These are phyloP conservation scores for Budorcas taxicolor DNA, from an alignment of 2,113 vertebrate species.

Conservation along the genomic window DNA sequence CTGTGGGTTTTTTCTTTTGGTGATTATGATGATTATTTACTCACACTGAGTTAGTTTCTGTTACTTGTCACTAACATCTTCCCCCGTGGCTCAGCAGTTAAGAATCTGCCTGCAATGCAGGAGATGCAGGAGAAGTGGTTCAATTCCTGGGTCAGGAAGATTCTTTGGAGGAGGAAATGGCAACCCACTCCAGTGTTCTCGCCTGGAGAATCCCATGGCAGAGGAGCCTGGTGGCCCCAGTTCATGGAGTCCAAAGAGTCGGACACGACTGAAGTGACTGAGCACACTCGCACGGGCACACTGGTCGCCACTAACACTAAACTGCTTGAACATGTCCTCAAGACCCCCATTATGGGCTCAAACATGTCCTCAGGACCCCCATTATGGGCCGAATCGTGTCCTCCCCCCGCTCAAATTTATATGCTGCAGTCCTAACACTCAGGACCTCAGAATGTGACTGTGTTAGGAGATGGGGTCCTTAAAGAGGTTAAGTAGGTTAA, in stretches of 20 bases:
- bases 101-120: not conserved
- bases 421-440: not conserved
- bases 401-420: rapidly evolving
- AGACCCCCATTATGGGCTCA: not conserved
- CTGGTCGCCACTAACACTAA: not conserved
- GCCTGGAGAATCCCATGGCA: not conserved
- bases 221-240: not conserved
- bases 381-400: not conserved
- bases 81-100: not conserved
- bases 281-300: not conserved
- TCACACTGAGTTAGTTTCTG: not conserved
- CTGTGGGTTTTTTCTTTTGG: not conserved
- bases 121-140: not conserved
- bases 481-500: not conserved
- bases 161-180: not conserved
- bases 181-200: not conserved
- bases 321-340: not conserved
- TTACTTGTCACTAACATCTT: not conserved
- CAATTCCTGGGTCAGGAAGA: not conserved
- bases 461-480: not conserved
- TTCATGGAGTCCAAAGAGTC: not conserved
- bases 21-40: not conserved
- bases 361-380: not conserved
- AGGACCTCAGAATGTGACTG: not conserved
- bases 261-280: not conserved